Percentiles rank a stretch among this genome's conserved stretches.
These are phyloP conservation scores for Cosmia pyralina DNA, from an alignment of 2,888 invertebrate species.

Conservation along the genomic window DNA sequence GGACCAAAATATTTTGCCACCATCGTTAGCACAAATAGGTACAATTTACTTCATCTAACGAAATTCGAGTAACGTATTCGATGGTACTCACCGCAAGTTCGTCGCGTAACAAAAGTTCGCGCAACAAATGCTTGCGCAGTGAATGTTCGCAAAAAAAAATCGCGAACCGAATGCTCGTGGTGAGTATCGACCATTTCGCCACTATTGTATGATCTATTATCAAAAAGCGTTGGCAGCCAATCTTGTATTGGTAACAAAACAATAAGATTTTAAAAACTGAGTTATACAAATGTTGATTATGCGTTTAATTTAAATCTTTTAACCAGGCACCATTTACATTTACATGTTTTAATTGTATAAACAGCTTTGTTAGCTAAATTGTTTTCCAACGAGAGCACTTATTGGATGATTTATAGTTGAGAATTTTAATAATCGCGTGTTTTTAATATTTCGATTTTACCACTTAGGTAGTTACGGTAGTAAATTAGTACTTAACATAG, in stretches of 20 bases:
- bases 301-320: neutral
- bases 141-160: no score
- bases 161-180: no score
- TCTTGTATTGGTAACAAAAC: neutral
- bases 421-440: slow-evolving; percentile 43
- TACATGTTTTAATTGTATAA: slow-evolving; percentile 4
- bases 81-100: no score
- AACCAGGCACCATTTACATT: neutral
- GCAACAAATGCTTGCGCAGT: no score
- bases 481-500: neutral
- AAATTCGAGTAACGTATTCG: no score
- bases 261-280: neutral
- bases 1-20: neutral
- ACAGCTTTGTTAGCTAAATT: slow-evolving; percentile 24
- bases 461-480: slow-evolving; percentile 4
- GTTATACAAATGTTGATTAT: neutral
- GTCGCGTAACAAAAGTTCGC: no score
- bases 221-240: no score
- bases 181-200: no score
- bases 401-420: slow-evolving; percentile 17
- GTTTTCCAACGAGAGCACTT: slow-evolving; percentile 24
- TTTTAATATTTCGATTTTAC: slow-evolving; percentile 12
- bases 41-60: neutral
- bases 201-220: no score
- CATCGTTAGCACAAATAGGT: neutral